A percentile compares a stretch with the other conserved stretches of the same genome.
Evolutionary conservation across 2,113 vertebrate species (phyloP).

Genomic region (Theristicus caerulescens): DNA sequence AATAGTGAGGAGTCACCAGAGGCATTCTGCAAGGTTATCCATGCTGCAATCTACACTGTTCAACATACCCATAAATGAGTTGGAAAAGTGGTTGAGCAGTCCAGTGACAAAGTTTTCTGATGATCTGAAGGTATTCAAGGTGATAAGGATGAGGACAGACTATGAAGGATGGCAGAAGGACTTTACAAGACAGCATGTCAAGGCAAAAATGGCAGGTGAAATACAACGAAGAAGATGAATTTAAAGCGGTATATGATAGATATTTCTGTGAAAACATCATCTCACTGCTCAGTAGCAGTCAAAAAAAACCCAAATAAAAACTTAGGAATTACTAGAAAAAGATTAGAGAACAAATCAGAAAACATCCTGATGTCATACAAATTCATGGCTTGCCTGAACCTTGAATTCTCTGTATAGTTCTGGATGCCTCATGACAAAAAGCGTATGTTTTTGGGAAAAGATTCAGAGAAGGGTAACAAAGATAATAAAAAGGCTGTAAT

Average conservation of each 20-base stretch:
- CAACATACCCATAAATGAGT: neutral
- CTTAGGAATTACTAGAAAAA: neutral
- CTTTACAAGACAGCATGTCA: neutral
- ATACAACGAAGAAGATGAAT: neutral
- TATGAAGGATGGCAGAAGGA: constrained; percentile 3
- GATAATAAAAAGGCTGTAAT: neutral
- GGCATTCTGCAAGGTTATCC: neutral
- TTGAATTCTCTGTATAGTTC: neutral
- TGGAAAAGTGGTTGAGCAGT: neutral
- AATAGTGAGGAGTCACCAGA: neutral
- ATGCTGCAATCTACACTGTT: neutral
- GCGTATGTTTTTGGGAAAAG: neutral
- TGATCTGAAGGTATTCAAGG: neutral
- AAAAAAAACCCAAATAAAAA: neutral
- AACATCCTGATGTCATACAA: neutral
- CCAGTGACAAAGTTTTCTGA: neutral
- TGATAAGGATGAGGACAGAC: neutral
- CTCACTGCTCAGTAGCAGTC: neutral
- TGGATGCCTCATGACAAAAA: neutral
- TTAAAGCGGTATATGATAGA: neutral
- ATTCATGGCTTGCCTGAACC: neutral
- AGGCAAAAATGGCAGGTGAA: constrained; percentile 14
- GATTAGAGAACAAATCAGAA: neutral
- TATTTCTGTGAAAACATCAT: neutral
- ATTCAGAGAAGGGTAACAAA: neutral